Base-by-base conservation (phyloP, 2,113 vertebrate species). In the Epinephelus lanceolatus region DNA sequence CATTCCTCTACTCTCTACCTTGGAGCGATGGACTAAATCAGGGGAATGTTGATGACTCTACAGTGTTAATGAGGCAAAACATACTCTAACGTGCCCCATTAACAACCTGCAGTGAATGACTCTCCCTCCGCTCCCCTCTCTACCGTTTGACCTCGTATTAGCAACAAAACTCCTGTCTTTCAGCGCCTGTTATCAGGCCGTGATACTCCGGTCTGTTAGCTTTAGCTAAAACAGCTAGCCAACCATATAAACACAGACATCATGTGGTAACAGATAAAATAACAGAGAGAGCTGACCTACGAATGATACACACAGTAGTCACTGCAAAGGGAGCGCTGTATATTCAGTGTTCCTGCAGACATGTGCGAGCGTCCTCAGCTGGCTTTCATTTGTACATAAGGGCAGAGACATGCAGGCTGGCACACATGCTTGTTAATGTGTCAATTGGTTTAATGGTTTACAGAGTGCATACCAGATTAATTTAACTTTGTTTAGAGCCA, bases 391-490 rank as follows among this genome's bases (percentile, higher is more conserved):
- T 87, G 45, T 23, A 55, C 59, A 70, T 57, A 68, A 52, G 45
- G 81, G 76, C 56, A 69, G 75, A 84, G 81, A 59, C 60, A 47
- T 52, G 60, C 73, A 80, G 86, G 70, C 87, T 87, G 85, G 91
- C 79, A 91, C 90, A 91, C 71, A 87, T 13, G 86, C 91, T 85
- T 84, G 86, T 91, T 94, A 92, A 93, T 91, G 78, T 91, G 91
- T 93, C 84, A 84, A 91, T 77, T 88, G 76, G 62, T 91, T 86
- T 94, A 94, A 93, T 91, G 85, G 88, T 82, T 94, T 89, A 78
- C 93, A 94, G 91, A 94, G 75, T 55, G 85, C 88, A 88, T 84
- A 75, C 80, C 71, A 83, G 87, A 86, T 88, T 92, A 51, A 88
- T 89, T 90, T 45, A 81, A 83, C 71, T 85, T 84, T 63, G 71